Evolutionary conservation across 1,140 invertebrate genomes (phyloP).

Genomic region (Drosophila novamexicana): DNA sequence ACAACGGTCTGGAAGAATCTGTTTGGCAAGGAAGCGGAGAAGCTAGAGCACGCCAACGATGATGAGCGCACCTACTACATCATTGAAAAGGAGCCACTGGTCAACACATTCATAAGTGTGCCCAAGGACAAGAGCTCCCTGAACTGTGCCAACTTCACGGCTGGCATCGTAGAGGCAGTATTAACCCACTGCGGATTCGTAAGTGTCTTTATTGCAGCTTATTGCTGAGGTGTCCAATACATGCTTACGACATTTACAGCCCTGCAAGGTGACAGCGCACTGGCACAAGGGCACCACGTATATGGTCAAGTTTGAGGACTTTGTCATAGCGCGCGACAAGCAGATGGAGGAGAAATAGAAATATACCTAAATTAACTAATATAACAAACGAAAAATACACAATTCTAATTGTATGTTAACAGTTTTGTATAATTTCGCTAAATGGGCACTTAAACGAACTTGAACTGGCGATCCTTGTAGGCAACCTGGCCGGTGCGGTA

Average conservation of each 20-base stretch:
- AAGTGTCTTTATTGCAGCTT: slow-evolving; percentile 86
- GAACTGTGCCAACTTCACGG: slow-evolving; percentile 99
- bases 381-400: slow-evolving; percentile 7
- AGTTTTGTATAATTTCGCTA: slow-evolving; percentile 56
- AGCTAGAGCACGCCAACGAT: slow-evolving; percentile 99
- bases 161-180: slow-evolving; percentile 98
- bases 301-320: slow-evolving; percentile 99
- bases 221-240: not conserved
- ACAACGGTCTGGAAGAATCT: slow-evolving; percentile 98
- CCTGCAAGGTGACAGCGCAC: slow-evolving; percentile 97
- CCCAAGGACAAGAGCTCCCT: slow-evolving; percentile 98
- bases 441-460: slow-evolving; percentile 85
- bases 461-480: slow-evolving; percentile 89
- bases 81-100: slow-evolving; percentile 98
- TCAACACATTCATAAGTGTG: slow-evolving; percentile 98
- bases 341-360: slow-evolving; percentile 92
- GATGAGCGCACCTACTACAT: slow-evolving; percentile 99
- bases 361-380: slow-evolving; percentile 6
- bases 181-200: slow-evolving; percentile 97
- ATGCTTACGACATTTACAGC: slow-evolving; percentile 87
- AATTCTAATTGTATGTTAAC: slow-evolving; percentile 29
- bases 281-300: slow-evolving; percentile 99
- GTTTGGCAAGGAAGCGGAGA: slow-evolving; percentile 99
- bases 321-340: slow-evolving; percentile 96
- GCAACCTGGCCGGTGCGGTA: slow-evolving; percentile 89